A percentile compares a stretch with the other conserved stretches of the same genome.
Conservation (phyloP, 1,140 invertebrate genomes). For the Diuraphis noxia region DNA sequence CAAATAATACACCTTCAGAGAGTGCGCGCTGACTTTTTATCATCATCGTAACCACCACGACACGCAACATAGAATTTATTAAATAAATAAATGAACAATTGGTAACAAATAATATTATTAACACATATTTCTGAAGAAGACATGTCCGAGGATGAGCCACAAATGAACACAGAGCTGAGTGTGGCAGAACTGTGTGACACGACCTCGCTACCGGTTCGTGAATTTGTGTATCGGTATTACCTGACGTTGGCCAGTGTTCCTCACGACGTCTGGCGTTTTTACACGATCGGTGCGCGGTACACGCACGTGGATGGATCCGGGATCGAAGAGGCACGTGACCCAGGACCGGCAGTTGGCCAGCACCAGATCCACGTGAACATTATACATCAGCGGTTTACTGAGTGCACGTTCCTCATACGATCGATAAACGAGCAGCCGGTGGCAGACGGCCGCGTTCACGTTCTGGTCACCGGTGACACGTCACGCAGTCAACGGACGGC, state of each 20-base stretch:
- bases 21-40: too few relatives aligned
- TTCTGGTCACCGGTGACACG: not conserved
- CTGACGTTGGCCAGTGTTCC: not conserved
- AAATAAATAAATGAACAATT: not conserved
- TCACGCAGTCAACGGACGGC: not conserved
- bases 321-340: not conserved
- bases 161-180: not conserved
- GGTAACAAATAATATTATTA: not conserved
- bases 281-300: not conserved
- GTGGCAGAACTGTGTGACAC: not conserved
- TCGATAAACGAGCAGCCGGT: not conserved
- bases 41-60: not conserved
- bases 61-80: not conserved
- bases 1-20: too few relatives aligned
- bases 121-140: not conserved
- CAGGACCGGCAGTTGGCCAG: not conserved
- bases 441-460: not conserved
- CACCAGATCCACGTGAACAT: not conserved
- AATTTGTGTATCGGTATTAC: constrained; percentile 1
- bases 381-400: not conserved
- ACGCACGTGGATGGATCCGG: not conserved
- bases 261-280: not conserved
- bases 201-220: not conserved
- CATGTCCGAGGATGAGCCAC: not conserved
- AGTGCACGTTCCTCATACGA: not conserved